A percentile compares a stretch with the other conserved stretches of the same genome.
Conservation (phyloP, 2,113 vertebrate species). For the Stictonetta naevosa region DNA sequence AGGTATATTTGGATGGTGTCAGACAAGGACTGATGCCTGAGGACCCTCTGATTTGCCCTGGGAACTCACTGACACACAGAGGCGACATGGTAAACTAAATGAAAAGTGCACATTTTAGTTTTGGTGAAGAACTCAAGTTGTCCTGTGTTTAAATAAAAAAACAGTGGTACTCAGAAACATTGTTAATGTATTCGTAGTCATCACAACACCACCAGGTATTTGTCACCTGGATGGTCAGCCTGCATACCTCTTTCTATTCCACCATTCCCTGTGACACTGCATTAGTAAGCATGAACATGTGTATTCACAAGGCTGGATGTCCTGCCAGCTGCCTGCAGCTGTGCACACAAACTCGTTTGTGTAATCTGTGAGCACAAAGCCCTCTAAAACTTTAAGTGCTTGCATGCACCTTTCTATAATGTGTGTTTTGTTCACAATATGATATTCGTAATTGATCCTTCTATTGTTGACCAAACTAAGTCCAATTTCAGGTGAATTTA, state of each 20-base stretch:
- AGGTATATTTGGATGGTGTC: neutral
- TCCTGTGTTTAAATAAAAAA: neutral
- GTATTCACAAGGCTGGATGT: neutral
- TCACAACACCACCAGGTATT: neutral
- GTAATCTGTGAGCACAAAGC: conserved; percentile 35
- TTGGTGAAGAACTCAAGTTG: neutral
- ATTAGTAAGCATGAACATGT: neutral
- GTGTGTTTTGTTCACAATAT: neutral
- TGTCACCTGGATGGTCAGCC: neutral
- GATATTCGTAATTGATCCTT: neutral
- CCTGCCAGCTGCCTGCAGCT: conserved; percentile 23
- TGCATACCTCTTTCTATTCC: conserved; percentile 49
- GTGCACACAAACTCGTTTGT: conserved; percentile 23
- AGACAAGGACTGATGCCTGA: neutral
- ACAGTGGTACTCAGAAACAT: neutral
- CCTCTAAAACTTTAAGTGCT: neutral
- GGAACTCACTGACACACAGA: neutral
- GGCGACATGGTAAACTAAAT: neutral
- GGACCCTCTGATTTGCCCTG: neutral
- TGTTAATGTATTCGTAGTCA: fast-evolving
- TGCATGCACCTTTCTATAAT: conserved; percentile 4
- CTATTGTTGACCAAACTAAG: neutral
- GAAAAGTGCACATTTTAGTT: conserved; percentile 38
- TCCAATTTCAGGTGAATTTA: neutral
- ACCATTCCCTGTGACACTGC: neutral